Percentiles rank a stretch among this genome's conserved stretches.
Evolutionary conservation across 2,888 invertebrate genomes (phyloP).

Genomic region (Mamestra brassicae): DNA sequence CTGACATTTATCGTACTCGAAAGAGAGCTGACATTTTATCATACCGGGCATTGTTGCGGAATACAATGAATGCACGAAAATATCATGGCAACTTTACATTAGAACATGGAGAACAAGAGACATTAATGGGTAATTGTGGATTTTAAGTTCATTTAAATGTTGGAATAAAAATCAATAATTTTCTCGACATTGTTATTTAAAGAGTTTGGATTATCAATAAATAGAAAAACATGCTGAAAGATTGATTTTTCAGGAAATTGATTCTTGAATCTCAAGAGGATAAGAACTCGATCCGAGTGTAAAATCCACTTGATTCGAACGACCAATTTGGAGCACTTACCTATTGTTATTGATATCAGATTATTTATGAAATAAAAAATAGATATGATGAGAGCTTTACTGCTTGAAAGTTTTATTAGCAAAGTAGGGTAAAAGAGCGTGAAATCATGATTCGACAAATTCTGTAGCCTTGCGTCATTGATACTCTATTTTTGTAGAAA

Average conservation of each 20-base stretch:
- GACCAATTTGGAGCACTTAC: conserved; percentile 16
- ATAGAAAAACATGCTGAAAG: too few species aligned
- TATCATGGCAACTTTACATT: conserved; percentile 6
- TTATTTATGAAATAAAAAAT: conserved; percentile 3
- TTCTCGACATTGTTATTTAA: too few species aligned
- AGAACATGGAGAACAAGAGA: too few species aligned
- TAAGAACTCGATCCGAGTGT: neutral
- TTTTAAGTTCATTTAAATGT: too few species aligned
- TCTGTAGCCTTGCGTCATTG: neutral
- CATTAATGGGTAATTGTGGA: neutral
- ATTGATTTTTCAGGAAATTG: neutral
- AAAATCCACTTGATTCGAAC: conserved; percentile 23
- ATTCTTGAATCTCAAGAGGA: neutral
- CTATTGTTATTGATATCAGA: conserved; percentile 2
- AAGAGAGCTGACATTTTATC: conserved; percentile 41
- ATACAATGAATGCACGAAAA: conserved; percentile 4
- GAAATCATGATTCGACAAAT: neutral
- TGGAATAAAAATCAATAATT: too few species aligned
- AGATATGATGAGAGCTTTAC: neutral
- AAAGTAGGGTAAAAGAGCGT: neutral
- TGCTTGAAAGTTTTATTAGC: conserved; percentile 16
- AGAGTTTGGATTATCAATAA: too few species aligned
- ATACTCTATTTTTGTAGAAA: conserved; percentile 20
- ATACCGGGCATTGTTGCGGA: conserved; percentile 16
- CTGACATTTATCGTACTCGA: conserved; percentile 47